Evolutionary conservation across 1,140 invertebrate species (phyloP), one percentile per base, ranked within the genome.

Genomic region (Eubasilissa regina): DNA sequence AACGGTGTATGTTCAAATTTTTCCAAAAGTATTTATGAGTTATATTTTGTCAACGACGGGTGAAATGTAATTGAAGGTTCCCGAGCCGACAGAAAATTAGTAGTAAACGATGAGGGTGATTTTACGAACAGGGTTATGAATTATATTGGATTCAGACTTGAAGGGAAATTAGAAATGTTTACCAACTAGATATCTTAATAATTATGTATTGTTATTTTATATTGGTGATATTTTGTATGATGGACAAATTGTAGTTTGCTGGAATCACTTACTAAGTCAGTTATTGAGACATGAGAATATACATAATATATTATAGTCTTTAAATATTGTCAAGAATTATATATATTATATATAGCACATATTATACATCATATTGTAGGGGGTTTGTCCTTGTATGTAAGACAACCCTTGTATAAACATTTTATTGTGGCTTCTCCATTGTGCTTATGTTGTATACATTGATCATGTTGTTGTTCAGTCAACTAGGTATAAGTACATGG

Each of bases 221-320:
- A 62, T 76, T 13, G 60, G 60, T 76, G 55, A 75, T 77, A 77
- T 64, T 68, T 77, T 66, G 60, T 77, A 66, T 53, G 47, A 77
- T 77, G 15, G 15, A 62, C 44, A 35, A 35, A 56, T 47, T 76
- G 56, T 62, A 76, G 48, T 66, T 77, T 77, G 17, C 60, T 77
- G 44, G 43, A 75, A 35, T 17, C 25, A 19, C 48, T 58, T 58
- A 75, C 73, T 19, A 25, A 58, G 56, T 44, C 73, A 58, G 73
- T 56, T 56, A 56, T 53, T 48, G 66, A 25, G 17, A 15, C 17
- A 21, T 15, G 17, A 13, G 47, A 15, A 51, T 64, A 56, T 21
- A 25, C 13, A 21, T 10, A 25, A 6, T 25, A 62, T 62, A 62
- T 62, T 62, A 35, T 62, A 62, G 15, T 62, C 21, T 21, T 62